These are phyloP conservation scores for Mesorhabditis sp. DNA, from an alignment of 2,888 invertebrate species.

Conservation along the genomic window DNA sequence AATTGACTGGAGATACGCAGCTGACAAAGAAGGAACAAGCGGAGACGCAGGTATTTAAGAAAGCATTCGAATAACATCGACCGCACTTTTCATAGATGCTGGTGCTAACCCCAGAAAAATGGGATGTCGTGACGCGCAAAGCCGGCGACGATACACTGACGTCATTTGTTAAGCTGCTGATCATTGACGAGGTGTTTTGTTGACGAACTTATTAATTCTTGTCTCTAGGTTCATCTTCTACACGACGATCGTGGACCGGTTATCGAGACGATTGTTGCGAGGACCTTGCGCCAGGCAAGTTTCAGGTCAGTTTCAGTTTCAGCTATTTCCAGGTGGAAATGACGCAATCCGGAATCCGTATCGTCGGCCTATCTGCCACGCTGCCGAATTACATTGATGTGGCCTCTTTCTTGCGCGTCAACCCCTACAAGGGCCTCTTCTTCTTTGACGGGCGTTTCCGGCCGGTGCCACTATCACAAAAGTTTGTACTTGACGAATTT, in stretches of 20 bases:
- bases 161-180: constrained; percentile 83
- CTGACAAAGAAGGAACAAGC: constrained; percentile 87
- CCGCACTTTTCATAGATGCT: constrained; percentile 69
- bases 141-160: constrained; percentile 81
- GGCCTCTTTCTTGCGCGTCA: constrained; percentile 86
- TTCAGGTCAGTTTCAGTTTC: background rate
- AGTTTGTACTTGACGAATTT: constrained; percentile 65
- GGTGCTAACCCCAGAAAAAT: constrained; percentile 97
- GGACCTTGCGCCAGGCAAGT: constrained; percentile 78
- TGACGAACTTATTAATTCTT: background rate
- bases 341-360: constrained; percentile 79
- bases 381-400: constrained; percentile 96
- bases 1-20: constrained; percentile 97
- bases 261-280: constrained; percentile 90
- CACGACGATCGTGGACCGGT: constrained; percentile 96
- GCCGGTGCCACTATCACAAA: constrained; percentile 69
- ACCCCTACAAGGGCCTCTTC: constrained; percentile 71
- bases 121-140: constrained; percentile 98
- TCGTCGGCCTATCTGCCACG: constrained; percentile 79
- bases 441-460: constrained; percentile 76
- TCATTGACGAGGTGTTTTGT: constrained; percentile 76
- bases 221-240: constrained; percentile 74
- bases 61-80: no score
- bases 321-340: constrained; percentile 60
- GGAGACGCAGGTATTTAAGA: constrained; percentile 74